Conservation (phyloP, 2,113 vertebrate species). For the Cricetomys ansorgei region DNA sequence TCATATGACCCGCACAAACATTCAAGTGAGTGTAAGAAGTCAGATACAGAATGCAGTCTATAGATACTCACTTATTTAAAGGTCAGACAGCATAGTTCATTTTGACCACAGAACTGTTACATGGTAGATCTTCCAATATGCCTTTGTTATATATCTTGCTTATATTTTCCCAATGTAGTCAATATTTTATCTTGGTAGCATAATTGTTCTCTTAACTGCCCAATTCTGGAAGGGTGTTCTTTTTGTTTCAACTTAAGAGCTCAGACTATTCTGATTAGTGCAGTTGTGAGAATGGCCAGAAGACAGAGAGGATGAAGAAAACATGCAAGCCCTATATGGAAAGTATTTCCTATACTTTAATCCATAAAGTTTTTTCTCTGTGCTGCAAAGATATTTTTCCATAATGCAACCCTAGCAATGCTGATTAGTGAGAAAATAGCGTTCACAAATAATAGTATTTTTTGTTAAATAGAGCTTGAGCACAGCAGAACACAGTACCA, state of each 20-base stretch:
- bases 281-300: neutral
- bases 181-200: neutral
- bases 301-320: neutral
- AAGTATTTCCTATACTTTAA: neutral
- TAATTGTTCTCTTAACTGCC: neutral
- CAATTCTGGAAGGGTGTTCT: neutral
- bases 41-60: neutral
- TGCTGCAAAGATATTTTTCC: neutral
- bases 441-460: neutral
- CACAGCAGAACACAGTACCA: neutral
- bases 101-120: neutral
- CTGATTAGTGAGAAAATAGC: neutral
- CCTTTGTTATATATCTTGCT: neutral
- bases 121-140: neutral
- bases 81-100: neutral
- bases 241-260: neutral
- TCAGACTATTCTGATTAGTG: neutral
- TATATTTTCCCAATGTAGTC: neutral
- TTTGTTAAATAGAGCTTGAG: neutral
- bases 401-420: neutral
- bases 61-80: constrained; percentile 24
- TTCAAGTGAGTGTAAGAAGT: neutral
- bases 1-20: neutral
- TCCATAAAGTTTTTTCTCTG: neutral
- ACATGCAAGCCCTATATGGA: neutral